Conservation (phyloP, 2,113 vertebrate genomes). For the Alces alces region DNA sequence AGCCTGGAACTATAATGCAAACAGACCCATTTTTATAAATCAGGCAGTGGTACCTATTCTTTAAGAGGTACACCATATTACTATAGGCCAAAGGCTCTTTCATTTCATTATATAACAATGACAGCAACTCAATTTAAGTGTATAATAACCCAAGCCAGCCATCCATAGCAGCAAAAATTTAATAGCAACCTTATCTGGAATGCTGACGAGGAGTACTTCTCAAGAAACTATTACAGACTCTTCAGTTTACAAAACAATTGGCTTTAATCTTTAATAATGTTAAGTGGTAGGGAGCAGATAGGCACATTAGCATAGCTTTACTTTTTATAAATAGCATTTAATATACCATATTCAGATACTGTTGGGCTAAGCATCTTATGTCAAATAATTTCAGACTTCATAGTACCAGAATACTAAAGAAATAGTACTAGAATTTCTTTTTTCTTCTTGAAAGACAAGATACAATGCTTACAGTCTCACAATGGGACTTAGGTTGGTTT, state of each 20-base stretch:
- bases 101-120: conserved; percentile 74
- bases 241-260: conserved; percentile 79
- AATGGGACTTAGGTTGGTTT: conserved; percentile 34
- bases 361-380: conserved; percentile 45
- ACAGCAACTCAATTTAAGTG: conserved; percentile 79
- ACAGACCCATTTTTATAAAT: conserved; percentile 74
- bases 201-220: conserved; percentile 75
- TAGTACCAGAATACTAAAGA: conserved; percentile 1
- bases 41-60: conserved; percentile 59
- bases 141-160: conserved; percentile 78
- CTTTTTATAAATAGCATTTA: conserved; percentile 79
- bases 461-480: neutral
- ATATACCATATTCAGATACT: conserved; percentile 65
- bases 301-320: conserved; percentile 77
- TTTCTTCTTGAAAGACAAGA: conserved; percentile 35
- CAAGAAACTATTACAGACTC: conserved; percentile 70
- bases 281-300: conserved; percentile 79
- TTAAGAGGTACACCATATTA: conserved; percentile 68
- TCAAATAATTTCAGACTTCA: conserved; percentile 64
- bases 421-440: conserved; percentile 34
- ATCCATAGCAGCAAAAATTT: conserved; percentile 75
- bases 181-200: conserved; percentile 79
- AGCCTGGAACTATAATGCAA: conserved; percentile 62
- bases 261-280: conserved; percentile 81
- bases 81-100: conserved; percentile 65